Evolutionary conservation across 2,113 vertebrate genomes (phyloP), one percentile per base, ranked within the genome.

Genomic region (Nipponia nippon): DNA sequence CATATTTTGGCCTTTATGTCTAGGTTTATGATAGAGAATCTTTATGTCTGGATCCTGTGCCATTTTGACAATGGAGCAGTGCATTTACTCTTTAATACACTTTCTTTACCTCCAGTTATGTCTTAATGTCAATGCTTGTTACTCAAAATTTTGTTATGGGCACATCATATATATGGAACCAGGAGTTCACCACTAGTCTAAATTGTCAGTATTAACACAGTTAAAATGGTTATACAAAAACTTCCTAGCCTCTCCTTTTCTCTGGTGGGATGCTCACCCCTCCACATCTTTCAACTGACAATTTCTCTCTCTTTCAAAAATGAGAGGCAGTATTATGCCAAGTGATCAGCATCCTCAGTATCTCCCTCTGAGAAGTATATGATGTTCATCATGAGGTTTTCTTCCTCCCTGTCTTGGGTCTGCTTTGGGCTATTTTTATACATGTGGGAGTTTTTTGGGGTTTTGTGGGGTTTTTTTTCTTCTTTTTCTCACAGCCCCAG

Each of bases 391-490:
- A 23, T 4, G 12, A 90, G 16, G 4, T 32, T 38, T 59, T 87
- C 9, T 50, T 84, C 20, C 19, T 91, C 27, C 4, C 6, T 58
- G 3, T 63, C 34, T 36, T 61, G 34, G 15, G 3, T 67, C 27
- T 65, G 3, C 20, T 70, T 66, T 47, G 32, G 13, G 8, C 5
- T 88, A 10, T 44, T 85, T 87, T 72, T 42, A 29, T 8, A 8
- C 12, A 1, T 18, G 7, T 18, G 9, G 16, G 11, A 69, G 4
- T 4, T 16, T 8, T 19, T 4, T n/a, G n/a, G 5, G 15, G 19
- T 2, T 27, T 40, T 40, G 26, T 40, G 2, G 46, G 46, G 3
- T 3, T 0, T 22, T 36, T 17, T 14, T 11, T 2, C 3, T 63
- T 53, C 2, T 67, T 72, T 73, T 67, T 34, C 52, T 86, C 25